Percentiles rank a stretch among this genome's conserved stretches.
phyloP scores from a whole-genome alignment of 1,140 invertebrate species.

The Megathymus violae region DNA sequence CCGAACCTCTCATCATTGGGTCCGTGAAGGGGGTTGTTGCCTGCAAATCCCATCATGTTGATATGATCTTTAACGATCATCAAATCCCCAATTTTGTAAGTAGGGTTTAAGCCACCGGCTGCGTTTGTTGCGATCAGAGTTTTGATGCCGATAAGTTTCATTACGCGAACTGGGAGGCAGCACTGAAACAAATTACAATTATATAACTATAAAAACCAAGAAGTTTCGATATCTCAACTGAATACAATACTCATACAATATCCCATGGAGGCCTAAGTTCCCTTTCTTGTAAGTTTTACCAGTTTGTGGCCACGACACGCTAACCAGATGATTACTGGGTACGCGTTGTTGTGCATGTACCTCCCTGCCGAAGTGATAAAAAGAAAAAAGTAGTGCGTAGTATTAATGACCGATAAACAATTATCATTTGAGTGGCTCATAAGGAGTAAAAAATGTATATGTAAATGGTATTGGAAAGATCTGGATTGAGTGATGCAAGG shows the following conservation, averaged over 20 bases:
- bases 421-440: slow-evolving; percentile 30
- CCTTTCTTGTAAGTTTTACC: too few relatives aligned
- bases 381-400: too few relatives aligned
- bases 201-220: slow-evolving; percentile 58
- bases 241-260: too few relatives aligned
- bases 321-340: too few relatives aligned
- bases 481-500: slow-evolving; percentile 27
- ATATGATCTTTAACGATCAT: slow-evolving; percentile 99
- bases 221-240: slow-evolving; percentile 5
- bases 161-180: slow-evolving; percentile 96
- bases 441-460: slow-evolving; percentile 18
- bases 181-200: too few relatives aligned
- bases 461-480: slow-evolving; percentile 20
- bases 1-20: slow-evolving; percentile 97
- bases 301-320: too few relatives aligned
- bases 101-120: slow-evolving; percentile 95
- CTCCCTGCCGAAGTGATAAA: too few relatives aligned
- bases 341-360: too few relatives aligned
- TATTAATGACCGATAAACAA: slow-evolving; percentile 9
- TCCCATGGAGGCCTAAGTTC: too few relatives aligned
- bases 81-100: slow-evolving; percentile 96
- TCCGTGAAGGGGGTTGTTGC: slow-evolving; percentile 96
- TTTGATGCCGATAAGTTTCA: slow-evolving; percentile 95
- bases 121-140: slow-evolving; percentile 97
- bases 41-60: slow-evolving; percentile 96